Evolutionary conservation across 2,113 vertebrate species (phyloP).

Genomic region (Tricholaema leucomelas): DNA sequence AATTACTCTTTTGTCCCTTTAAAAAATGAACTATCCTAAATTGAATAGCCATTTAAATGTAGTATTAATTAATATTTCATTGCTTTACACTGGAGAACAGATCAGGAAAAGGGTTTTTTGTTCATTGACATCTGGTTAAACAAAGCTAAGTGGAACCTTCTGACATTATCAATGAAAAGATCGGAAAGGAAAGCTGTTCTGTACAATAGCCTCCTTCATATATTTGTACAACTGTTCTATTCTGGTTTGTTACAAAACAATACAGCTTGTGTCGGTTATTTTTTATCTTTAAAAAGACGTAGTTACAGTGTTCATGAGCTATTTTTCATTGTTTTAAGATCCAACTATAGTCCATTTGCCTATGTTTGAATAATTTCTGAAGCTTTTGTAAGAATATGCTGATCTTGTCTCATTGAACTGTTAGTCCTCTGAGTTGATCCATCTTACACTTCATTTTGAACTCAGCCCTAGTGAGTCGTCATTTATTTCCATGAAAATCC

Average conservation of each 20-base stretch:
- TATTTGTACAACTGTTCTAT: conserved; percentile 49
- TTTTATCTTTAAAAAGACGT: background rate
- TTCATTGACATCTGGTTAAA: conserved; percentile 54
- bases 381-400: background rate
- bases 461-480: background rate
- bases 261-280: background rate
- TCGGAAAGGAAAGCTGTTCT: conserved; percentile 35
- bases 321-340: conserved; percentile 12
- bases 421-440: background rate
- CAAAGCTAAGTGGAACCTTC: conserved; percentile 61
- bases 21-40: conserved; percentile 61
- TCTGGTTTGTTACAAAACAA: conserved; percentile 9
- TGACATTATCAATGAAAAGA: conserved; percentile 57
- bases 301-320: background rate
- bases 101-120: conserved; percentile 29
- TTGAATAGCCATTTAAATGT: conserved; percentile 66
- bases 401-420: background rate
- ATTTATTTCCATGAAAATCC: background rate
- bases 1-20: conserved; percentile 53
- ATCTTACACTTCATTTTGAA: background rate
- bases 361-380: background rate
- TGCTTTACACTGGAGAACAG: conserved; percentile 43
- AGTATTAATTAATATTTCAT: conserved; percentile 77
- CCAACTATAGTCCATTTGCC: background rate
- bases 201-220: conserved; percentile 2